phyloP scores from a whole-genome alignment of 2,113 vertebrate species.

The Leptocoma aspasia region DNA sequence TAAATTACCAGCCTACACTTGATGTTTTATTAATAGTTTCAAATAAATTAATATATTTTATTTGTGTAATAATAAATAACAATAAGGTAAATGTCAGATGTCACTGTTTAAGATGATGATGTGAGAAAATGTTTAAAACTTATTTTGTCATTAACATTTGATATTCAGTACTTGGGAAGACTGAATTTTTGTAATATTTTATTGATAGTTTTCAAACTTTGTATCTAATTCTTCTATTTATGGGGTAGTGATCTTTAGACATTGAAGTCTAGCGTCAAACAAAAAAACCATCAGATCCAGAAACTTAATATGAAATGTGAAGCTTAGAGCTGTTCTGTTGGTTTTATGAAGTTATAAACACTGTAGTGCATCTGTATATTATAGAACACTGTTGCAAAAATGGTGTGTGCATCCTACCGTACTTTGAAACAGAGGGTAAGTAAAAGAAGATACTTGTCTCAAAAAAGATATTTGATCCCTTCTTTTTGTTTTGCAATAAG shows the following conservation, averaged over 20 bases:
- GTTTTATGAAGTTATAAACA: not conserved
- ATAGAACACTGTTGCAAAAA: not conserved
- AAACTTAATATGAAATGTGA: not conserved
- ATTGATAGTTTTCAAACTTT: not conserved
- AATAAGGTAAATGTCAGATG: not conserved
- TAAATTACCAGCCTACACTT: not conserved
- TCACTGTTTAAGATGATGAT: not conserved
- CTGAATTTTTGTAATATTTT: not conserved
- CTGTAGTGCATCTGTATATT: not conserved
- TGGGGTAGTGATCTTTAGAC: not conserved
- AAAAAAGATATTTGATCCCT: not conserved
- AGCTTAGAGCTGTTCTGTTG: not conserved
- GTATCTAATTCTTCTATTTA: not conserved
- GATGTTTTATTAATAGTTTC: not conserved
- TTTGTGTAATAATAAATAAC: not conserved
- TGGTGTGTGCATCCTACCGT: rapidly evolving
- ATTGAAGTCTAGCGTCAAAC: not conserved
- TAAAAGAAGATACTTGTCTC: not conserved
- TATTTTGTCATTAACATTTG: not conserved
- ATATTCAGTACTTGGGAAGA: not conserved
- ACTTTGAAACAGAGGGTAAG: not conserved
- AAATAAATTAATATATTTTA: not conserved
- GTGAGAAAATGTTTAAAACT: not conserved
- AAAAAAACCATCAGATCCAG: not conserved
- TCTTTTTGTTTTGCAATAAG: not conserved